Percentiles rank a stretch among this genome's conserved stretches.
Conservation (phyloP, 2,797 vertebrate species). For the Taeniopygia guttata region DNA sequence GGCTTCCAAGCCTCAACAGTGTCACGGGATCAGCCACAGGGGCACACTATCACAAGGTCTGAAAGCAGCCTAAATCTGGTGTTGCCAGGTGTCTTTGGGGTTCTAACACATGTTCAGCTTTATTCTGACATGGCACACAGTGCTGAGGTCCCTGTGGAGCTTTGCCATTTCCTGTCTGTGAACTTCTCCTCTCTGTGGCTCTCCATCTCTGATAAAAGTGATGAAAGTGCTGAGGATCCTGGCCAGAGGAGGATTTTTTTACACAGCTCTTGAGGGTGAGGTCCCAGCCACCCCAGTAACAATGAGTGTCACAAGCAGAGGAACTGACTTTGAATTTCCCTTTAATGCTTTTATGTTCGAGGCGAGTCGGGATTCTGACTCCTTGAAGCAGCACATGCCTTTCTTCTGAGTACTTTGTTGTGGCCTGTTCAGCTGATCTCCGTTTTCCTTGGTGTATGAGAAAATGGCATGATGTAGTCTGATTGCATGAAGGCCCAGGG, state of each 20-base stretch:
- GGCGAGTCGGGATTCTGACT: not conserved
- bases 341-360: not conserved
- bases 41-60: not conserved
- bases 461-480: not conserved
- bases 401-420: not conserved
- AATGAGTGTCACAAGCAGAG: not conserved
- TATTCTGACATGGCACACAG: not conserved
- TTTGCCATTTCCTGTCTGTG: not conserved
- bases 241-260: not conserved
- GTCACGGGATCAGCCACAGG: not conserved
- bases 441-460: not conserved
- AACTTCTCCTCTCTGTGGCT: not conserved
- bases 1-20: not conserved
- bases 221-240: not conserved
- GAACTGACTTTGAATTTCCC: not conserved
- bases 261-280: rapidly evolving
- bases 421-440: not conserved
- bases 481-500: not conserved
- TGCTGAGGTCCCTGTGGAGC: not conserved
- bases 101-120: not conserved
- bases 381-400: not conserved
- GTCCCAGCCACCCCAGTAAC: not conserved
- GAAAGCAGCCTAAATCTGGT: not conserved
- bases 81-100: not conserved
- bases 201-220: not conserved